phyloP scores from a whole-genome alignment of 2,113 vertebrate species.

The Nymphicus hollandicus region DNA sequence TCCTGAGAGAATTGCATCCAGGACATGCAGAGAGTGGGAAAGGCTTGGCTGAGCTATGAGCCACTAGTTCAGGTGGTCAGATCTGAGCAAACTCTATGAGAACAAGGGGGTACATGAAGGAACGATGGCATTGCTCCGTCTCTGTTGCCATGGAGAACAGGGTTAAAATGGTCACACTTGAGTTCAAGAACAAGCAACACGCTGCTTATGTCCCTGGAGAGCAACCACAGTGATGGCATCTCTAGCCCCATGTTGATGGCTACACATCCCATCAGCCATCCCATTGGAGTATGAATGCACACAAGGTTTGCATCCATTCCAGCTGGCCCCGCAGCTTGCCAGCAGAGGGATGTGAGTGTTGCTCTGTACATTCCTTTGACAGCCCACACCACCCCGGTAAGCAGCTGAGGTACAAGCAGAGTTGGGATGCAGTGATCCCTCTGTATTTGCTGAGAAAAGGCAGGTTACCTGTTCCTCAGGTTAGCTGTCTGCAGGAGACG shows the following conservation, averaged over 20 bases:
- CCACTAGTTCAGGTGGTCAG: not conserved
- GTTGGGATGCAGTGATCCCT: not conserved
- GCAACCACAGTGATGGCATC: fast-evolving
- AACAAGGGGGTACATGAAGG: not conserved
- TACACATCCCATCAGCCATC: fast-evolving
- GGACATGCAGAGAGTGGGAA: not conserved
- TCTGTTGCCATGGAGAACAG: not conserved
- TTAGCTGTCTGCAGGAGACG: not conserved
- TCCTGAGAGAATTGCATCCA: not conserved
- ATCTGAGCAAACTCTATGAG: not conserved
- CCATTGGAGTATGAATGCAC: not conserved
- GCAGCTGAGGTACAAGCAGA: fast-evolving
- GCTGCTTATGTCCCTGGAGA: not conserved
- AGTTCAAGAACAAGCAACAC: not conserved
- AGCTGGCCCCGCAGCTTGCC: fast-evolving
- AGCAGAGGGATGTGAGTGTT: fast-evolving
- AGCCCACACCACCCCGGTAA: not conserved
- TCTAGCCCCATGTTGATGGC: not conserved
- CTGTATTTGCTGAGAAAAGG: not conserved
- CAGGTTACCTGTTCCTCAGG: not conserved
- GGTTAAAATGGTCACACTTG: not conserved
- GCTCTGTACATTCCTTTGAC: not conserved
- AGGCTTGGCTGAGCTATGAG: not conserved
- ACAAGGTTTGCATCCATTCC: not conserved
- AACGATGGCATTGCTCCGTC: not conserved